These are phyloP conservation scores for Perca schrenkii DNA, from an alignment of 2,113 vertebrate genomes.

Conservation along the genomic window DNA sequence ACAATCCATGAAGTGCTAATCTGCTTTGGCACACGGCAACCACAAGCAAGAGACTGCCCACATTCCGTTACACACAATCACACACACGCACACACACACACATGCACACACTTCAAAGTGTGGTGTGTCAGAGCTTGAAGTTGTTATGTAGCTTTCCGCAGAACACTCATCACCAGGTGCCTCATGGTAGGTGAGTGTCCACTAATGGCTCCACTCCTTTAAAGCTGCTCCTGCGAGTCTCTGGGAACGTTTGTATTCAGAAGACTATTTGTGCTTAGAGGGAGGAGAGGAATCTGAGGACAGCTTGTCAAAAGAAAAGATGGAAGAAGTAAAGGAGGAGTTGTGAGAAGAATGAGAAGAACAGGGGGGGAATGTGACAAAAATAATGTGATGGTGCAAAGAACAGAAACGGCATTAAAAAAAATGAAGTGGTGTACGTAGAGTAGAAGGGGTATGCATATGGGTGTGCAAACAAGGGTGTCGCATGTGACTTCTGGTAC, in stretches of 20 bases:
- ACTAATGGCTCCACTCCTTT: slow-evolving; percentile 51
- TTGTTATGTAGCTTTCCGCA: slow-evolving; percentile 48
- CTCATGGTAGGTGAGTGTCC: slow-evolving; percentile 33
- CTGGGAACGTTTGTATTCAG: slow-evolving; percentile 35
- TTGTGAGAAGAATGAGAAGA: not conserved
- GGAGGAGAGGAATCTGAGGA: not conserved
- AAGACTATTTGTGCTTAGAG: not conserved
- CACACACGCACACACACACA: slow-evolving; percentile 15
- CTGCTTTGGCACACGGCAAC: slow-evolving; percentile 35
- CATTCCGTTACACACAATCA: not conserved
- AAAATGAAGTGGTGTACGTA: too few species aligned
- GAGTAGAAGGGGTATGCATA: too few species aligned
- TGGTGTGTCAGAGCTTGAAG: slow-evolving; percentile 30
- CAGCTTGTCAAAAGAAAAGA: not conserved
- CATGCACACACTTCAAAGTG: slow-evolving; percentile 49
- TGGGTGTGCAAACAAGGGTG: not conserved
- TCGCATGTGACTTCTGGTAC: not conserved
- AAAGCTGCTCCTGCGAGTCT: slow-evolving; percentile 33
- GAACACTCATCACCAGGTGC: slow-evolving; percentile 48
- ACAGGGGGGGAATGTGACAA: not conserved
- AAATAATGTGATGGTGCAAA: not conserved
- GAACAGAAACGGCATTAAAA: not conserved
- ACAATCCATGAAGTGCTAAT: slow-evolving; percentile 37
- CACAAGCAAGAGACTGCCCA: slow-evolving; percentile 22
- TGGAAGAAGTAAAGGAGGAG: not conserved